Evolutionary conservation across 2,113 vertebrate genomes (phyloP).

Genomic region (Paedocypris sp.): DNA sequence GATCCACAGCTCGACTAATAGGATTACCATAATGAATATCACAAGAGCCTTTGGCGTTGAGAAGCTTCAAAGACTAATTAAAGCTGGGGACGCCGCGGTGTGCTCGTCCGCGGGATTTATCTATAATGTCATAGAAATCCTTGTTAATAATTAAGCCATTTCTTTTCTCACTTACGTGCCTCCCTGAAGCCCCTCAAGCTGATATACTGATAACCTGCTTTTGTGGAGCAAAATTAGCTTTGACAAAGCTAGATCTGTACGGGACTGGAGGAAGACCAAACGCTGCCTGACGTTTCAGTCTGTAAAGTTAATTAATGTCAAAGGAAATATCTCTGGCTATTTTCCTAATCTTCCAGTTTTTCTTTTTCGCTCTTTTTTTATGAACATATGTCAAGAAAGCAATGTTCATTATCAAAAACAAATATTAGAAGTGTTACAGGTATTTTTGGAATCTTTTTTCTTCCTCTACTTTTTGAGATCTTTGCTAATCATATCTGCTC

Average conservation of each 20-base stretch:
- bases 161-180: background rate
- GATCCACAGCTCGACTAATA: constrained; percentile 40
- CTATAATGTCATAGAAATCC: constrained; percentile 28
- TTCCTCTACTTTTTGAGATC: too few species aligned
- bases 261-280: background rate
- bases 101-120: constrained; percentile 32
- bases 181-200: background rate
- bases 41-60: constrained; percentile 37
- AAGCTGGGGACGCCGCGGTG: constrained; percentile 29
- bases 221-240: background rate
- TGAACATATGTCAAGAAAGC: too few species aligned
- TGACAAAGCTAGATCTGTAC: background rate
- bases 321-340: too few species aligned
- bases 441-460: too few species aligned
- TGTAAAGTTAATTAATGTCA: too few species aligned
- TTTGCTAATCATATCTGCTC: too few species aligned
- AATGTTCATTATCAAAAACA: too few species aligned
- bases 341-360: too few species aligned
- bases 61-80: constrained; percentile 47
- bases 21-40: constrained; percentile 56
- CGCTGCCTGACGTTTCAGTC: too few species aligned
- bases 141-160: constrained; percentile 20
- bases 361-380: too few species aligned
- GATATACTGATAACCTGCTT: background rate
- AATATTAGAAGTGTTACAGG: too few species aligned